Conservation (phyloP, 2,113 vertebrate genomes). For the Bubo blakistoni region DNA sequence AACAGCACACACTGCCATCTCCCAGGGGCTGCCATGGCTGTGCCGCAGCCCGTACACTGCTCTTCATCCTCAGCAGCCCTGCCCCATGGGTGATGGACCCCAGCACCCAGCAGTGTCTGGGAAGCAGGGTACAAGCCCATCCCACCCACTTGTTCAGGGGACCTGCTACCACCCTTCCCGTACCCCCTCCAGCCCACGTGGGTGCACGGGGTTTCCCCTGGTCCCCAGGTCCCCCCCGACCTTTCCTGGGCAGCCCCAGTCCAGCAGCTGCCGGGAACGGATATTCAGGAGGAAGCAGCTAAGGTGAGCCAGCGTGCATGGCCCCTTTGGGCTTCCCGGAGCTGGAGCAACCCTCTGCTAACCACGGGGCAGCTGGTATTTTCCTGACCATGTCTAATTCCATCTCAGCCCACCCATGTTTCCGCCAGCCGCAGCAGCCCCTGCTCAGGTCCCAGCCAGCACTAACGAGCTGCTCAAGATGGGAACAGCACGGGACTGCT, state of each 20-base stretch:
- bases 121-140: not conserved
- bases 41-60: rapidly evolving
- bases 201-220: not conserved
- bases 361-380: not conserved
- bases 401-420: not conserved
- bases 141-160: not conserved
- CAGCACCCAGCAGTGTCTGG: not conserved
- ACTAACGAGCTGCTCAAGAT: not conserved
- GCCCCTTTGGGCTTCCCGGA: not conserved
- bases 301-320: rapidly evolving
- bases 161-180: not conserved
- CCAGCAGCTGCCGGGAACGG: not conserved
- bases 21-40: not conserved
- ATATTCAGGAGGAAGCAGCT: not conserved
- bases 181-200: not conserved
- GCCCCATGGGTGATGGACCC: not conserved
- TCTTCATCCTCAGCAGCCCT: not conserved
- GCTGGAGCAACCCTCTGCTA: not conserved
- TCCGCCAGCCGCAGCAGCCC: not conserved
- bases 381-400: not conserved
- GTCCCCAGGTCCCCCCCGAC: not conserved
- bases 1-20: not conserved
- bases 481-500: not conserved
- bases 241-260: not conserved
- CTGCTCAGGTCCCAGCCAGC: not conserved